A percentile compares a stretch with the other conserved stretches of the same genome.
These are phyloP conservation scores for Hippopotamyrus pictus DNA, from an alignment of 2,797 vertebrate genomes.

Conservation along the genomic window DNA sequence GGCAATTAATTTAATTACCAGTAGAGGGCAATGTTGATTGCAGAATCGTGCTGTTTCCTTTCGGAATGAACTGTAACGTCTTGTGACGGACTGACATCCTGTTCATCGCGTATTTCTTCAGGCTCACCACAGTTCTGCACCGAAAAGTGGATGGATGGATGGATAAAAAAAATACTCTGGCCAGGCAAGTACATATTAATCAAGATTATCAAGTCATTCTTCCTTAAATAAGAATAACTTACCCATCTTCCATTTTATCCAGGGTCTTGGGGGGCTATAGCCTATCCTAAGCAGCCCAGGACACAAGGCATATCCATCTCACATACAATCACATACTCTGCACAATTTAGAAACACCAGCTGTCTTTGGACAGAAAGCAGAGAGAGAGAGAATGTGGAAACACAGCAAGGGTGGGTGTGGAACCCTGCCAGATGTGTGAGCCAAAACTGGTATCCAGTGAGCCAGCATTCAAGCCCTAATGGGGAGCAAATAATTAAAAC, in stretches of 20 bases:
- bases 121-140: not conserved
- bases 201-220: not conserved
- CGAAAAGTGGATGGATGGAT: not conserved
- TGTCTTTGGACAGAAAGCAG: not conserved
- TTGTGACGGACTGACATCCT: not conserved
- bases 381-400: not conserved
- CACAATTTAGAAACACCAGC: not conserved
- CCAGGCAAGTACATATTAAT: not conserved
- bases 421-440: not conserved
- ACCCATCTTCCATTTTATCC: not conserved
- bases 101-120: not conserved
- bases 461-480: not conserved
- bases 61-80: not conserved
- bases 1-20: not conserved
- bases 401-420: not conserved
- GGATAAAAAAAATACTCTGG: not conserved
- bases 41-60: not conserved
- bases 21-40: conserved; percentile 6
- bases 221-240: not conserved
- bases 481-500: not conserved
- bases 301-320: not conserved
- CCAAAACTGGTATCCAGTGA: not conserved
- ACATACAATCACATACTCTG: not conserved
- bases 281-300: not conserved
- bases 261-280: not conserved